These are phyloP conservation scores for Onychomys arenicola DNA, from an alignment of 2,797 vertebrate species.

Conservation along the genomic window DNA sequence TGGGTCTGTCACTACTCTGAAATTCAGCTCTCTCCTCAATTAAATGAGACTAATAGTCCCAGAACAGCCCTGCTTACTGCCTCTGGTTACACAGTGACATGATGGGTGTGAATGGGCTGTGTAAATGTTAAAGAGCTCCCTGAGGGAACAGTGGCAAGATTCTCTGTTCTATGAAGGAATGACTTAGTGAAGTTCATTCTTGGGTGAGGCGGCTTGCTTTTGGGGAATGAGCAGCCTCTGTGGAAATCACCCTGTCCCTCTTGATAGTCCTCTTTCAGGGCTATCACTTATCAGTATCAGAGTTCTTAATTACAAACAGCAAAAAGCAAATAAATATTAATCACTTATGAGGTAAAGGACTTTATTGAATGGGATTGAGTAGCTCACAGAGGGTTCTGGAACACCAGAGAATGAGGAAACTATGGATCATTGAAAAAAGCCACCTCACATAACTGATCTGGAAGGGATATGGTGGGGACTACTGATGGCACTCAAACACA, in stretches of 20 bases:
- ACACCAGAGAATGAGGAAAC: background rate
- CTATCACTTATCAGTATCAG: background rate
- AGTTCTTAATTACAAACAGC: background rate
- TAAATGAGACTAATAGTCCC: background rate
- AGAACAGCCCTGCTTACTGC: background rate
- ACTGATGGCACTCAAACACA: background rate
- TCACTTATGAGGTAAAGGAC: background rate
- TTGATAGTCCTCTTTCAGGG: background rate
- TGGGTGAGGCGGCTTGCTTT: background rate
- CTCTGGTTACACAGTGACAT: background rate
- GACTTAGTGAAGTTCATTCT: background rate
- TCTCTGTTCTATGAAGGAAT: background rate
- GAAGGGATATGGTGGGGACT: background rate
- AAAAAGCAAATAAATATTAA: background rate
- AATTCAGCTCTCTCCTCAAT: background rate
- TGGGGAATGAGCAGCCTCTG: background rate
- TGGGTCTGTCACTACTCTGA: background rate
- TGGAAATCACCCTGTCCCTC: background rate
- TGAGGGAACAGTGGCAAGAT: background rate
- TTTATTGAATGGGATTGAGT: background rate
- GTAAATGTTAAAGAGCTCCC: background rate
- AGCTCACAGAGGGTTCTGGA: background rate
- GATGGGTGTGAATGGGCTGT: background rate
- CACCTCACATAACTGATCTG: background rate
- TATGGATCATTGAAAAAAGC: background rate